Conservation (phyloP, 2,888 invertebrate species). For the Eupeodes luniger region DNA sequence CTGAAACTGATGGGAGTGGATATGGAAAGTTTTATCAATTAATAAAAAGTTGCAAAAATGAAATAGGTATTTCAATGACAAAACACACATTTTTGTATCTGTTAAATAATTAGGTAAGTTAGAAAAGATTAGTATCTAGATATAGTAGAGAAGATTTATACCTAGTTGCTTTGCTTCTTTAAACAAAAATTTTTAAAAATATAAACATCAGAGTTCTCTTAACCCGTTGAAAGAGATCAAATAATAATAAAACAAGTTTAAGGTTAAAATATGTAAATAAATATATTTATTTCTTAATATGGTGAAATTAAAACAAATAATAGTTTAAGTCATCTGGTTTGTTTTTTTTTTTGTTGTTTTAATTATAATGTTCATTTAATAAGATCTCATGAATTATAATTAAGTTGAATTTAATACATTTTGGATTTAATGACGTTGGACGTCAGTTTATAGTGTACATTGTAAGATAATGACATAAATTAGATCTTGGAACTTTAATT, state of each 20-base stretch:
- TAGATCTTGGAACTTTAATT: too few species aligned
- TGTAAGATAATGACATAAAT: too few species aligned
- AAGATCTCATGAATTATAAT: neutral
- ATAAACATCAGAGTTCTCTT: too few species aligned
- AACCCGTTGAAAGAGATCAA: too few species aligned
- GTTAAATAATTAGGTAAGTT: neutral
- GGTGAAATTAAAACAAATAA: neutral
- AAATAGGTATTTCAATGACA: neutral
- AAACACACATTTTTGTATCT: neutral
- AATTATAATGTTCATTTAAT: neutral
- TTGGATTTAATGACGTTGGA: too few species aligned
- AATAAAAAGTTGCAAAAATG: neutral
- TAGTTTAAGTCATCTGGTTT: neutral
- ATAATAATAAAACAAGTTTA: neutral
- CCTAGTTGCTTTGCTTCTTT: neutral
- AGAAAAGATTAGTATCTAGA: neutral
- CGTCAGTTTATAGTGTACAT: too few species aligned
- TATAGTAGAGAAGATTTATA: neutral
- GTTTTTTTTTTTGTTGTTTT: too few species aligned
- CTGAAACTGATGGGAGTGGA: neutral
- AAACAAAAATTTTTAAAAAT: too few species aligned
- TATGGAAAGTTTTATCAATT: slow-evolving; percentile 15
- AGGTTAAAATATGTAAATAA: neutral
- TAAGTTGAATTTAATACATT: neutral
- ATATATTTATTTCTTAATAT: neutral